Base-by-base conservation (phyloP, 1,140 invertebrate genomes). In the Macrobrachium rosenbergii region DNA sequence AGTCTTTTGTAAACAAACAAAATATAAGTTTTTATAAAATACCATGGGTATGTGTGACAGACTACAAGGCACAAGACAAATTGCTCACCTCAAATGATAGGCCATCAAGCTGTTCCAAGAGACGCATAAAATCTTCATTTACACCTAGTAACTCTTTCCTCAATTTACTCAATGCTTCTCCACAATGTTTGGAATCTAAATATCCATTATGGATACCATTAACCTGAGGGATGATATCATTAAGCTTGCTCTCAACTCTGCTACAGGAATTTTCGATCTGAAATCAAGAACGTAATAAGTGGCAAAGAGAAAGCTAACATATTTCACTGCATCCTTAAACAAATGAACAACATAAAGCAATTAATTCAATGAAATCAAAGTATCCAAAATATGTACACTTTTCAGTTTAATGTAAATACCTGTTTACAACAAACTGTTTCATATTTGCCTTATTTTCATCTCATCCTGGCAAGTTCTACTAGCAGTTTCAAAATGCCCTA, bases 121-220 rank as follows among this genome's bases (percentile, higher is more conserved):
- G 67, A 10, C 85, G 63, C 85, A 87, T 87, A 21, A 87, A 87
- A 28, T 87, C 78, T 75, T 87, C 85, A 87, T 87, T 87, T 17
- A 87, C 85, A 11, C 21, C 59, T 43, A 87, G 43, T 16, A 87
- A 64, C 43, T 76, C 63, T 23, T 87, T 87, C 59, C 72, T 80
- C 59, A 81, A 43, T 52, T 58, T 80, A 17, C 69, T 59, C 10
- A 87, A 60, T 19, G 78, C 76, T 37, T 87, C 85, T 62, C 85
- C 85, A 87, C 85, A 87, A 69, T 75, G 52, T 6, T 59, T 45
- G 19, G 78, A 28, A 43, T 87, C 85, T 28, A 87, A 19, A 45
- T 81, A 87, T 10, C 85, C 85, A 59, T 72, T 64, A 37, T 78
- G 60, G 19, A 87, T 87, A 14, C 85, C 69, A 28, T 81, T 79